Conservation (phyloP, 2,797 vertebrate genomes). For the Nannoperca australis region DNA sequence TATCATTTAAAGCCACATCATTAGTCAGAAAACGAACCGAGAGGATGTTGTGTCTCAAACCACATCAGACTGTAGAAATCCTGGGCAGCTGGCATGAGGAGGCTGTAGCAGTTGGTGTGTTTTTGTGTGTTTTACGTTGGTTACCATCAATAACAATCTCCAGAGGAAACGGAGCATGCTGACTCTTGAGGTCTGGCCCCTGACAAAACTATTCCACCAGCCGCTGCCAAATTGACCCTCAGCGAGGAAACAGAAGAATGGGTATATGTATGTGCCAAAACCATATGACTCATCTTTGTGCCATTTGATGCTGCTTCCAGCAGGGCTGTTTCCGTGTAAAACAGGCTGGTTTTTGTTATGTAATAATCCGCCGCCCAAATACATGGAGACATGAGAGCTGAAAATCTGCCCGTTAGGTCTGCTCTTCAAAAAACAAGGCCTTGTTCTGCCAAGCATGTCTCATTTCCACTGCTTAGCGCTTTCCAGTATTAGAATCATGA, state of each 20-base stretch:
- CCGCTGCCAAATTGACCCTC: conserved; percentile 62
- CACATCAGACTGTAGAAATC: conserved; percentile 32
- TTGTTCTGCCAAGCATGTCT: conserved; percentile 41
- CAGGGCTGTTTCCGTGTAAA: conserved; percentile 60
- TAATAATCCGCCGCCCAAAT: conserved; percentile 53
- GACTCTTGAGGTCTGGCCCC: conserved; percentile 55
- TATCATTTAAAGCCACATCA: conserved; percentile 32
- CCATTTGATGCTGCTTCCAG: conserved; percentile 59
- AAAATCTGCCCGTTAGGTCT: conserved; percentile 38
- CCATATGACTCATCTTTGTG: conserved; percentile 76
- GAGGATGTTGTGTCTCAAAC: conserved; percentile 26
- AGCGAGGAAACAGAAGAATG: conserved; percentile 72
- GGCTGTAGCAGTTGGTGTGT: conserved; percentile 1
- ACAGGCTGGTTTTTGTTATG: conserved; percentile 58
- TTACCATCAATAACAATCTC: conserved; percentile 50
- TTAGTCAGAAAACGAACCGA: conserved; percentile 6
- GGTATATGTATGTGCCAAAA: conserved; percentile 55
- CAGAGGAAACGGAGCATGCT: conserved; percentile 48
- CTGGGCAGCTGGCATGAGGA: conserved; percentile 33
- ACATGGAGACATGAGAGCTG: conserved; percentile 47
- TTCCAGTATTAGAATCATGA: conserved; percentile 24
- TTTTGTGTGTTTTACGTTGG: conserved; percentile 41
- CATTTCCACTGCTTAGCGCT: conserved; percentile 26
- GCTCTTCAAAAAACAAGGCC: conserved; percentile 46
- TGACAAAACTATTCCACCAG: conserved; percentile 63